Evolutionary conservation across 2,888 invertebrate genomes (phyloP).

Genomic region (Parascotia fuliginaria): DNA sequence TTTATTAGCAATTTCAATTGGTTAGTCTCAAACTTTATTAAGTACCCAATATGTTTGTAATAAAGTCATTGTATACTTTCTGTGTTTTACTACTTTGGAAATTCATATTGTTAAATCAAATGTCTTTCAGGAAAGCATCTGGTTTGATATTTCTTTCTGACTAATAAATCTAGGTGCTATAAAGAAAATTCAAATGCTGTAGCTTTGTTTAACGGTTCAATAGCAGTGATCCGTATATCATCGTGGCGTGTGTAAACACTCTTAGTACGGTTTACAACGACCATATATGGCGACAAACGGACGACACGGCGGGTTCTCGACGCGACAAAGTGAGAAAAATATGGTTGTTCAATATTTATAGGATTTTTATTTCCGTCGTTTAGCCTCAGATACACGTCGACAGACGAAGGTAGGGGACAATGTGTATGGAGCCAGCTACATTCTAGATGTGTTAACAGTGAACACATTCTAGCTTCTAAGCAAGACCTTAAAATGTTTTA

Average conservation of each 20-base stretch:
- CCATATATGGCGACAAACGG: slow-evolving; percentile 59
- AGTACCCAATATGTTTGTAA: slow-evolving; percentile 16
- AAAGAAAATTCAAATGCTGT: slow-evolving; percentile 9
- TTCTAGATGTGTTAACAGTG: slow-evolving; percentile 50
- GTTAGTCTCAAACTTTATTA: slow-evolving; percentile 30
- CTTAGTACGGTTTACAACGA: slow-evolving; percentile 41
- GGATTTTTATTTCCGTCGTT: slow-evolving; percentile 83
- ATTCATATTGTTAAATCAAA: slow-evolving; percentile 7
- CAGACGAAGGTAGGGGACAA: slow-evolving; percentile 58
- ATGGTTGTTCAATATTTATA: slow-evolving; percentile 84
- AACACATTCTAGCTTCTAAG: background rate
- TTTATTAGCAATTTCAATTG: slow-evolving; percentile 25
- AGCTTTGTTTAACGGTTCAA: slow-evolving; percentile 2
- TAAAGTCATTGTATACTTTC: slow-evolving; percentile 6
- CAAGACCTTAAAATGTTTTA: no score
- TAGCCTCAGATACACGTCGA: slow-evolving; percentile 73
- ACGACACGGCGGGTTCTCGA: slow-evolving; percentile 62
- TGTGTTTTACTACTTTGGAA: slow-evolving; percentile 7
- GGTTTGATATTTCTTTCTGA: background rate
- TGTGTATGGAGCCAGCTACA: slow-evolving; percentile 25
- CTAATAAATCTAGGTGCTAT: background rate
- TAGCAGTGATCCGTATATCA: slow-evolving; percentile 15
- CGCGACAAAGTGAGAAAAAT: slow-evolving; percentile 84
- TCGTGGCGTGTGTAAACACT: slow-evolving; percentile 42
- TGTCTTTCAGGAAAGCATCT: background rate